Evolutionary conservation across 2,113 vertebrate species (phyloP).

Genomic region (Gulo gulo): DNA sequence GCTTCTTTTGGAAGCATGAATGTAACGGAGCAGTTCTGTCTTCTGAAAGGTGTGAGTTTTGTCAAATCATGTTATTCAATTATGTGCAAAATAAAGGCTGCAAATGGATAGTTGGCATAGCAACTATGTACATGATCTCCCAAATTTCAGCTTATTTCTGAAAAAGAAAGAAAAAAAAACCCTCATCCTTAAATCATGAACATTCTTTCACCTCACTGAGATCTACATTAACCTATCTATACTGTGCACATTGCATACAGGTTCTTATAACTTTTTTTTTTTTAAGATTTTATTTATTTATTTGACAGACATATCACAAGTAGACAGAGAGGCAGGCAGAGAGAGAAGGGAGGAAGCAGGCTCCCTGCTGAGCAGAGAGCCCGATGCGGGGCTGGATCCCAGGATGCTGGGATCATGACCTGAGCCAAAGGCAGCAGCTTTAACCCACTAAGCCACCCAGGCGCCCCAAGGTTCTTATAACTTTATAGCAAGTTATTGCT

Average conservation of each 20-base stretch:
- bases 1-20: background rate
- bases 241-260: background rate
- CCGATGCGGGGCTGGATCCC: too few relatives aligned
- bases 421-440: too few relatives aligned
- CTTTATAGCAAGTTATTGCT: background rate
- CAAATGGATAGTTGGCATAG: background rate
- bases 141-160: background rate
- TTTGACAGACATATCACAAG: too few relatives aligned
- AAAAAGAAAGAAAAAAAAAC: background rate
- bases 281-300: too few relatives aligned
- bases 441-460: too few relatives aligned
- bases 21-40: background rate
- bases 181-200: background rate
- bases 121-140: background rate
- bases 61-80: background rate
- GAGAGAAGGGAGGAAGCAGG: too few relatives aligned
- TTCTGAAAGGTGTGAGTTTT: background rate
- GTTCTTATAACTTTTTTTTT: background rate
- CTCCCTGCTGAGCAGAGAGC: too few relatives aligned
- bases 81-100: background rate
- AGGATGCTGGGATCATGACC: too few relatives aligned
- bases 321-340: too few relatives aligned
- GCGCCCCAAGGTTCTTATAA: background rate
- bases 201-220: background rate
- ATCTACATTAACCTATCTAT: background rate